phyloP scores from a whole-genome alignment of 2,113 vertebrate species.

The Echinops telfairi region DNA sequence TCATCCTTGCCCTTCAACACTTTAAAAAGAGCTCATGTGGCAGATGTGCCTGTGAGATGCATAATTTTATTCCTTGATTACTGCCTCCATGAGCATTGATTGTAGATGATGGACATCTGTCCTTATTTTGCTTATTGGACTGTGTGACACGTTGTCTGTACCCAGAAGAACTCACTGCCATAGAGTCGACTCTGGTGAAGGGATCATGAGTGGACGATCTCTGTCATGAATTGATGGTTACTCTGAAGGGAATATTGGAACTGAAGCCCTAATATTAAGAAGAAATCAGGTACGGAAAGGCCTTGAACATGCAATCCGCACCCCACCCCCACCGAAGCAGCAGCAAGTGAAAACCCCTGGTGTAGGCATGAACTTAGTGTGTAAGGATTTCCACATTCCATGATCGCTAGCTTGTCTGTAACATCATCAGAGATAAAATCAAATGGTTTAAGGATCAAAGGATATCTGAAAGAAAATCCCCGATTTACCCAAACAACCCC shows the following conservation, averaged over 20 bases:
- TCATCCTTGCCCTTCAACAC: too few species aligned
- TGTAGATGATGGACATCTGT: too few species aligned
- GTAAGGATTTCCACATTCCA: neutral
- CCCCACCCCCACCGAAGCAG: slow-evolving; percentile 8
- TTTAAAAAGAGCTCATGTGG: too few species aligned
- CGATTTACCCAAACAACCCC: neutral
- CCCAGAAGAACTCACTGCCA: too few species aligned
- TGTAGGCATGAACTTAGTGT: neutral
- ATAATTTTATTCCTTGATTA: too few species aligned
- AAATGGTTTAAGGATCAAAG: neutral
- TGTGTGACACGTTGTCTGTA: neutral
- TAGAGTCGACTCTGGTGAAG: too few species aligned
- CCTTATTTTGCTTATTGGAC: slow-evolving; percentile 7
- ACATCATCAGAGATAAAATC: slow-evolving; percentile 29
- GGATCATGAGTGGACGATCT: neutral
- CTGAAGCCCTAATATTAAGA: slow-evolving; percentile 32
- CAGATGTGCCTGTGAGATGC: too few species aligned
- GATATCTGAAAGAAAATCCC: neutral
- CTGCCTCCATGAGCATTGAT: too few species aligned
- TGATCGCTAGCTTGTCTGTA: neutral
- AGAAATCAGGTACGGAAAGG: neutral
- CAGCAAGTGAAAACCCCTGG: neutral
- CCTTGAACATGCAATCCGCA: neutral
- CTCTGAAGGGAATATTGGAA: neutral
- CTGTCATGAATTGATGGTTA: neutral